Percentiles rank a stretch among this genome's conserved stretches.
Evolutionary conservation across 2,797 vertebrate species (phyloP).

Genomic region (Cynopterus sphinx): DNA sequence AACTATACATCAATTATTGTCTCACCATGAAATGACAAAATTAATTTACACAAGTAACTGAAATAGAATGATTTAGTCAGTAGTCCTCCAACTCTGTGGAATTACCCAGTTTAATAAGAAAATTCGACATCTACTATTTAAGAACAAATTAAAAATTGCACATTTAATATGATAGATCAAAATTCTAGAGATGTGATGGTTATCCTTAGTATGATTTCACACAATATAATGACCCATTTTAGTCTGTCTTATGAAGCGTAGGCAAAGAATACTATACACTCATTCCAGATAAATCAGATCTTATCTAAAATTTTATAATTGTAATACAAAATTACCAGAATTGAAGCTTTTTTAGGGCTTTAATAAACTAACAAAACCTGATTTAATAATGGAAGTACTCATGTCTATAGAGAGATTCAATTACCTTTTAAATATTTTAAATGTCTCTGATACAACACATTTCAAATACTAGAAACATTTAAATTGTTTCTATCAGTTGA

Average conservation of each 20-base stretch:
- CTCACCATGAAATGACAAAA: background rate
- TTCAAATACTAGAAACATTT: slow-evolving; percentile 11
- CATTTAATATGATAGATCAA: background rate
- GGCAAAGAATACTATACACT: background rate
- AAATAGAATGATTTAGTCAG: background rate
- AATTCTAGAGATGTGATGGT: background rate
- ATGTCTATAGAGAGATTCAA: background rate
- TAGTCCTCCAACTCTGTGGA: background rate
- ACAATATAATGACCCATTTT: background rate
- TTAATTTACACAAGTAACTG: background rate
- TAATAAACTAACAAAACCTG: background rate
- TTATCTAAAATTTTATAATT: background rate
- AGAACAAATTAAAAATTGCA: background rate
- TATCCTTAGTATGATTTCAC: background rate
- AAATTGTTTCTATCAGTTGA: background rate
- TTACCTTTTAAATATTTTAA: slow-evolving; percentile 14
- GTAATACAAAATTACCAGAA: background rate
- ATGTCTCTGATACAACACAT: background rate
- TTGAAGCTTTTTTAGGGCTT: background rate
- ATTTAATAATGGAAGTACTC: background rate
- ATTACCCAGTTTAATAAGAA: background rate
- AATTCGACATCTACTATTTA: slow-evolving; percentile 6
- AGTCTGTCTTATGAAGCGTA: background rate
- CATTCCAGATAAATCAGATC: background rate
- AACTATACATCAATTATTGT: background rate